Evolutionary conservation across 2,797 vertebrate genomes (phyloP), one percentile per base, ranked within the genome.

Genomic region (Pipistrellus nathusii): DNA sequence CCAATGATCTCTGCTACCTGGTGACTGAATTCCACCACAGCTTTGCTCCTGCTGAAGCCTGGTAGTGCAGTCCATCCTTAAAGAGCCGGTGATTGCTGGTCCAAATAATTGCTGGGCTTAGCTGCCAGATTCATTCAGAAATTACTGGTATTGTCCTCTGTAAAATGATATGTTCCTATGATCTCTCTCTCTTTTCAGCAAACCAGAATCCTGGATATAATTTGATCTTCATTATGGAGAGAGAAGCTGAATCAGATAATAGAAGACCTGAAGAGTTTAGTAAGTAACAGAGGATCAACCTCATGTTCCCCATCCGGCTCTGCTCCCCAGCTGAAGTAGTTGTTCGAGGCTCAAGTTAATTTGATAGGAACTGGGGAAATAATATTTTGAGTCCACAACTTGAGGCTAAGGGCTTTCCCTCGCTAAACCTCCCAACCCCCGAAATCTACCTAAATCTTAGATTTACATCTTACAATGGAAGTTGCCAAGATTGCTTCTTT

Each of bases 181-280:
- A 96, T 91, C 93, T 82, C 86, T 18, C 86, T 85, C 85, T 90
- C 95, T 95, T 95, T 95, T 94, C 89, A 94, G 85, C 85, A 97
- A 94, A 93, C 76, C 93, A 95, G 96, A 96, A 90, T 96, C 81
- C 95, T 88, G 90, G 81, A 88, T 94, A 95, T 91, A 96, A 95
- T 95, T 87, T 88, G 96, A 97, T 97, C 94, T 97, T 95, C 93
- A 85, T 88, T 77, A 83, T 62, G 88, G 90, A 91, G 83, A 86
- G 66, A 68, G 73, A 94, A 59, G 90, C 64, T 62, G 85, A 93
- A 68, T 95, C 75, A 81, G 91, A 96, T 96, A 95, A 94, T 94
- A 96, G 91, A 78, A 93, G 95, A 64, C 51, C 64, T 30, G 69
- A 85, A 93, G 91, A 89, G 73, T 95, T 90, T 94, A 38, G 38